Evolutionary conservation across 1,140 invertebrate species (phyloP).

Genomic region (Lasioglossum baleicum): DNA sequence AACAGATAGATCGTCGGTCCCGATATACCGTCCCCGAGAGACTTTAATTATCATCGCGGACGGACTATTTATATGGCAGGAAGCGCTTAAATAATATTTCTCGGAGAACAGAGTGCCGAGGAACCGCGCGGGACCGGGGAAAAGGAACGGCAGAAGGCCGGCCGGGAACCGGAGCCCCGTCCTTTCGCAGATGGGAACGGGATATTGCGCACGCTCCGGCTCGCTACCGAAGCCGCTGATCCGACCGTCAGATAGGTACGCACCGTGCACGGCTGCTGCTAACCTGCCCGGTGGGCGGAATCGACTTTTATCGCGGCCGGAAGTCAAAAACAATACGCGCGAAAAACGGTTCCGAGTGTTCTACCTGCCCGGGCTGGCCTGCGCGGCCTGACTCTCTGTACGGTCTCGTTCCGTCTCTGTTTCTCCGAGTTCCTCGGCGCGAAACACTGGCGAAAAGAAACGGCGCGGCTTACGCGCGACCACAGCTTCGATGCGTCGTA

Average conservation of each 20-base stretch:
- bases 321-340: slow-evolving; percentile 77
- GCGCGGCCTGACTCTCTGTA: no score
- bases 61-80: slow-evolving; percentile 79
- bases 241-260: slow-evolving; percentile 68
- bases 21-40: slow-evolving; percentile 61
- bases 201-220: slow-evolving; percentile 65
- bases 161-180: background rate
- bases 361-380: background rate
- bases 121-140: slow-evolving; percentile 13
- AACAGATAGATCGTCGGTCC: slow-evolving; percentile 65
- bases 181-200: slow-evolving; percentile 66
- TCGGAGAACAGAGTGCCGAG: slow-evolving; percentile 61
- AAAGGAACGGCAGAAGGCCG: slow-evolving; percentile 2
- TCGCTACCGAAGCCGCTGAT: slow-evolving; percentile 72
- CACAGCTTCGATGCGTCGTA: slow-evolving; percentile 1
- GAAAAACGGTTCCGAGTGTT: slow-evolving; percentile 53
- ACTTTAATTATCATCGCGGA: slow-evolving; percentile 80
- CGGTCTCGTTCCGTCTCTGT: no score
- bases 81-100: slow-evolving; percentile 80
- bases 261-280: slow-evolving; percentile 42
- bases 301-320: slow-evolving; percentile 74
- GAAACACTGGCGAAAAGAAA: background rate
- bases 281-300: slow-evolving; percentile 68
- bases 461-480: background rate
- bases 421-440: background rate